phyloP scores from a whole-genome alignment of 2,797 vertebrate genomes.

The Adelosebastes latens region DNA sequence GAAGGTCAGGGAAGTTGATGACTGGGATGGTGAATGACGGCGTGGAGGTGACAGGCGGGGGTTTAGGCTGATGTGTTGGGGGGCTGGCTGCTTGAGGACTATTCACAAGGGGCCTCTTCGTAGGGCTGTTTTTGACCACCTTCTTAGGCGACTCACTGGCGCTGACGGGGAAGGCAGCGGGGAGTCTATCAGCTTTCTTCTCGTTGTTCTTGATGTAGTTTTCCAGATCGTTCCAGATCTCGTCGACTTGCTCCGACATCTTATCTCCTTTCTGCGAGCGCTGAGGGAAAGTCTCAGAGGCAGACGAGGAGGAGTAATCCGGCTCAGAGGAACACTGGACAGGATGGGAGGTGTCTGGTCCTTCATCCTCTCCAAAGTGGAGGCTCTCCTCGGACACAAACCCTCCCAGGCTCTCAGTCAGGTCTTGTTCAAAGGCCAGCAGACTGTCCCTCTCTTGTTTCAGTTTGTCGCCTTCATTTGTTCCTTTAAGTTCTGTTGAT shows the following conservation, averaged over 20 bases:
- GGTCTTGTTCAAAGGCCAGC: conserved; percentile 83
- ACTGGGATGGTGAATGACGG: conserved; percentile 78
- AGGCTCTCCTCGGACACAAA: conserved; percentile 91
- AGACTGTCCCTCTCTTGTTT: conserved; percentile 70
- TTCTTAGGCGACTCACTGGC: conserved; percentile 83
- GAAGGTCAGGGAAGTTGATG: conserved; percentile 76
- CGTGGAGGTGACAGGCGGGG: conserved; percentile 45
- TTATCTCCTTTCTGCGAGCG: conserved; percentile 85
- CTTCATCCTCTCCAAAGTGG: conserved; percentile 86
- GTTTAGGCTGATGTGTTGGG: conserved; percentile 48
- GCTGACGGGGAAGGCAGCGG: conserved; percentile 94
- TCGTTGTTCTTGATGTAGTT: conserved; percentile 98
- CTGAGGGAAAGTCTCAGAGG: conserved; percentile 81
- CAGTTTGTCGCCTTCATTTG: conserved; percentile 55
- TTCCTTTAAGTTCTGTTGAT: conserved; percentile 43
- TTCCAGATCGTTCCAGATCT: conserved; percentile 98
- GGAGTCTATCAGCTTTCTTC: conserved; percentile 91
- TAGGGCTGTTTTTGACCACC: conserved; percentile 53
- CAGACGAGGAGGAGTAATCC: conserved; percentile 84
- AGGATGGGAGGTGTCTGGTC: conserved; percentile 32
- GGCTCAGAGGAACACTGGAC: conserved; percentile 74
- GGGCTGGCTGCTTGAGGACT: conserved; percentile 36
- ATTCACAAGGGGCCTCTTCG: conserved; percentile 44
- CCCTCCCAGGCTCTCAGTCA: conserved; percentile 76
- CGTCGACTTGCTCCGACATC: conserved; percentile 93